Evolutionary conservation across 2,888 invertebrate species (phyloP).

Genomic region (Pecten maximus): DNA sequence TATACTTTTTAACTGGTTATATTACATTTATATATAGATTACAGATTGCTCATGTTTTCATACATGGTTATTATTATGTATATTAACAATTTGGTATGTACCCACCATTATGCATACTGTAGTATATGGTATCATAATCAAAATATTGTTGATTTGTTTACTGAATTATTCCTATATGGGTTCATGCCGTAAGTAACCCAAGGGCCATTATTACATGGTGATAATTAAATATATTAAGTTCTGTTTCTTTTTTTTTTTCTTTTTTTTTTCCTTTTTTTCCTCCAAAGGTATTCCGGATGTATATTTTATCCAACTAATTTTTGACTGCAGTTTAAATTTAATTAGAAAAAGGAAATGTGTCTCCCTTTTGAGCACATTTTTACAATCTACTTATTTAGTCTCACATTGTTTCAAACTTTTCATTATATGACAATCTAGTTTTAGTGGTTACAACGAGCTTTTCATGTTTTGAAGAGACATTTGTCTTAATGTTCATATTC

Average conservation of each 20-base stretch:
- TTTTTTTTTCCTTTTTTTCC: constrained; percentile 64
- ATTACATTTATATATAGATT: constrained; percentile 31
- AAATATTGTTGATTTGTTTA: constrained; percentile 50
- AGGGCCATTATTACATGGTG: constrained; percentile 50
- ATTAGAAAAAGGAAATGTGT: constrained; percentile 61
- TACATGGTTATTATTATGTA: constrained; percentile 33
- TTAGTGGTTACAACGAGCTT: constrained; percentile 74
- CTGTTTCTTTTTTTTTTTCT: constrained; percentile 49
- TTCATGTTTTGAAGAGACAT: constrained; percentile 63
- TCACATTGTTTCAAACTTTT: constrained; percentile 60
- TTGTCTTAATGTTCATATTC: constrained; percentile 74
- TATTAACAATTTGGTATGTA: constrained; percentile 35
- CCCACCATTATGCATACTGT: constrained; percentile 35
- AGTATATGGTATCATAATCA: constrained; percentile 35
- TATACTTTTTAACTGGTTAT: constrained; percentile 48
- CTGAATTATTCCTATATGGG: constrained; percentile 45
- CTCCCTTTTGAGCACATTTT: constrained; percentile 81
- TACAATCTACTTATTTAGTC: constrained; percentile 59
- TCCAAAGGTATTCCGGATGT: constrained; percentile 68
- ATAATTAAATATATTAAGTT: constrained; percentile 38
- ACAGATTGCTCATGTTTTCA: constrained; percentile 28
- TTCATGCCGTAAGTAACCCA: constrained; percentile 53
- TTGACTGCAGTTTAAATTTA: constrained; percentile 59
- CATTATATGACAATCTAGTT: constrained; percentile 75
- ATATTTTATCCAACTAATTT: constrained; percentile 66